Evolutionary conservation across 2,888 invertebrate species (phyloP), one percentile per base, ranked within the genome.

Genomic region (Mesochorus sp.): DNA sequence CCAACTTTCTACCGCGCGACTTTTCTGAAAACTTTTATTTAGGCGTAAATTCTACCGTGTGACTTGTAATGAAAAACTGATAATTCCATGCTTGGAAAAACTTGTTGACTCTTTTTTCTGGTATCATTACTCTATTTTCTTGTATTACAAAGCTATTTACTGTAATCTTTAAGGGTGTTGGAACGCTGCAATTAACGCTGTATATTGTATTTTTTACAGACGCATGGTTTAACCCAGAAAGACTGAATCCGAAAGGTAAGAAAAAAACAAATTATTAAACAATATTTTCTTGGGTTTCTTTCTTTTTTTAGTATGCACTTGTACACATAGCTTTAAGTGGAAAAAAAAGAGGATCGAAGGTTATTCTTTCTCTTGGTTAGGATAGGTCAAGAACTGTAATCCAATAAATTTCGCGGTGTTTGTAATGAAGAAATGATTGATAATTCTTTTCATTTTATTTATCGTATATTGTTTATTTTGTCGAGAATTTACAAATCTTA

Each of bases 191-290:
- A 88, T 83, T 90, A 89, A 89, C 85, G 71, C 76, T 80, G 44
- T 83, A 81, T 80, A 85, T 89, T 90, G 72, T 91, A 92, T 93
- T 93, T 92, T 92, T 95, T 96, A 89, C 96, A 97, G 97, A 96
- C 95, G 95, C 96, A 93, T 97, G 97, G 97, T 97, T 97, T 94
- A 96, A 96, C 92, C 97, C 97, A 90, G 96, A 96, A 93, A 95
- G 96, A 93, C 95, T 97, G 92, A 96, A 97, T 92, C 97, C 97
- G 86, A 95, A 94, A 95, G 97, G 97, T 97, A 95, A 95, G 96
- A 79, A n/a, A 66, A 49, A 51, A 76, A 42, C 34, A 42, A 21
- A 39, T 10, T 28, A 12, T 2, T 28, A 28, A 12, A n/a, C 1
- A 39, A 28, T 53, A 21, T 8, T 19, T 21, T 17, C 19, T 47